phyloP scores from a whole-genome alignment of 2,888 invertebrate species.

The Zeuzera pyrina region DNA sequence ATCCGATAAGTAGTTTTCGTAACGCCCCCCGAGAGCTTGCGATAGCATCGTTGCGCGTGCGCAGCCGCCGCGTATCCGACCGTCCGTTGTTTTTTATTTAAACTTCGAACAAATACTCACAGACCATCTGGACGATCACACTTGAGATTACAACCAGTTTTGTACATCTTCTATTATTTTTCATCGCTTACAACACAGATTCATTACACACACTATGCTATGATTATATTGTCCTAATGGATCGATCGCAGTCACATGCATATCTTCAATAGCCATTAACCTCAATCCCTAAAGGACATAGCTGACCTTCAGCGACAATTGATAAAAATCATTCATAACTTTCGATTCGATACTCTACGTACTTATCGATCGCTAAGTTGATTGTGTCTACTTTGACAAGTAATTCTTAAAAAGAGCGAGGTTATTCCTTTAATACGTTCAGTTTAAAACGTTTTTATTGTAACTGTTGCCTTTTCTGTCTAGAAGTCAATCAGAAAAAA shows the following conservation, averaged over 20 bases:
- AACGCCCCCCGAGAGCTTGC: constrained; percentile 56
- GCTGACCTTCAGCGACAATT: constrained; percentile 42
- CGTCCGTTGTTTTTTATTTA: constrained; percentile 22
- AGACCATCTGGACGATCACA: constrained; percentile 41
- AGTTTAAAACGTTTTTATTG: not conserved
- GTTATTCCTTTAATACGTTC: constrained; percentile 6
- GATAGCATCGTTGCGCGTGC: constrained; percentile 49
- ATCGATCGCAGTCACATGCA: constrained; percentile 23
- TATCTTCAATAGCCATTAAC: constrained; percentile 46
- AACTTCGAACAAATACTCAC: constrained; percentile 35
- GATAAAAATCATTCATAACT: constrained; percentile 42
- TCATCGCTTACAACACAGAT: constrained; percentile 21
- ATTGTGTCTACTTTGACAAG: constrained; percentile 33
- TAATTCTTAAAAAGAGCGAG: constrained; percentile 23
- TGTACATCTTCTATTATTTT: constrained; percentile 35
- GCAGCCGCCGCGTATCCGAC: constrained; percentile 35
- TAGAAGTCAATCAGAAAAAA: constrained; percentile 1
- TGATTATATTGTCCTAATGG: constrained; percentile 40
- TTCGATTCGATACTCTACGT: constrained; percentile 20
- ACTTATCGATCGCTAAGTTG: constrained; percentile 23
- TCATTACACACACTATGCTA: constrained; percentile 26
- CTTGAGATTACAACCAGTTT: constrained; percentile 35
- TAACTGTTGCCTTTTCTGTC: constrained; percentile 1
- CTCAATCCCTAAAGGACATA: constrained; percentile 52
- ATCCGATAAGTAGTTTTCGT: constrained; percentile 68